Evolutionary conservation across 2,113 vertebrate genomes (phyloP), one percentile per base, ranked within the genome.

Genomic region (Boulengeromyrus knoepffleri): DNA sequence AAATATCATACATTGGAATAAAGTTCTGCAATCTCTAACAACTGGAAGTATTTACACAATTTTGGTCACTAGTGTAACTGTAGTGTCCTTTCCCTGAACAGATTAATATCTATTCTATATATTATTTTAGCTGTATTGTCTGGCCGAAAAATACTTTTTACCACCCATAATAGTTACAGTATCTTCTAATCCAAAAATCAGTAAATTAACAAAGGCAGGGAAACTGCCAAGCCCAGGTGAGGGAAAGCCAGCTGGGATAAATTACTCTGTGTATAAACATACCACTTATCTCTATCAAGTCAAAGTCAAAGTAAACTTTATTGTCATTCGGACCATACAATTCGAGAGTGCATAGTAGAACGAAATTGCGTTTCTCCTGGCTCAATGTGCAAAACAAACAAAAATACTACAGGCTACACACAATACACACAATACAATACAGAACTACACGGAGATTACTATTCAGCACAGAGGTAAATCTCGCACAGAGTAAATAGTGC

Each of bases 261-360:
- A 77, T 77, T 50, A 80, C 46, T 62, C 62, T 17, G 36, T 89
- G 88, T 89, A 80, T 50, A 27, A 66, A 89, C 45, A 70, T 66
- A 12, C 46, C n/a, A 27, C 88, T 52, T 80, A 89, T 89, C 66
- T 89, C 3, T 31, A 45, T 47, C 47, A 39, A 39, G 39, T 39
- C 39, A 47, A 46, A 47, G 47, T 47, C 47, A 47, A 47, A 47
- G 47, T 47, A 47, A 47, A 47, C 47, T 2, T 47, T 46, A 45
- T 46, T 47, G 8, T 47, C 47, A 47, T 47, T 47, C 47, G 9
- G 47, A 47, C 47, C 47, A 47, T 47, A 47, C 47, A 47, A 47
- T 10, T 47, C 8, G 47, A 47, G 47, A 47, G 8, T 47, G 47
- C 8, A 47, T 47, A 10, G 47, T 47, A 47, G 47, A 47, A 47